phyloP scores from a whole-genome alignment of 2,888 invertebrate species.

The Entomobrya multifasciata region DNA sequence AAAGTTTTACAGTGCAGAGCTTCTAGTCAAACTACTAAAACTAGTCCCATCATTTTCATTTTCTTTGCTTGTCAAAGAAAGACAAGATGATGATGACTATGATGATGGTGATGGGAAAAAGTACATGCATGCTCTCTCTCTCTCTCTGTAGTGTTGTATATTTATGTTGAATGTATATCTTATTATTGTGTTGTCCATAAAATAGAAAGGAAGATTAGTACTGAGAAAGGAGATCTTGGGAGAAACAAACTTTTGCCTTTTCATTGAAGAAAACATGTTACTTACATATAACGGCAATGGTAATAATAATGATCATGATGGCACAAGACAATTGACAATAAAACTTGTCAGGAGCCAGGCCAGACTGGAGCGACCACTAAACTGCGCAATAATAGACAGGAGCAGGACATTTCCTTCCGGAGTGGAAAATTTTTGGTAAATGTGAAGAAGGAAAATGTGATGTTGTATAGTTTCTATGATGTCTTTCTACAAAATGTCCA shows the following conservation, averaged over 20 bases:
- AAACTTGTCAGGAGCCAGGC: constrained; percentile 27
- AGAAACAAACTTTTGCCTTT: not conserved
- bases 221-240: not conserved
- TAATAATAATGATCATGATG: constrained; percentile 8
- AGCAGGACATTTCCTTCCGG: constrained; percentile 10
- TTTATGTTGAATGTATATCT: too few species aligned
- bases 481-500: too few species aligned
- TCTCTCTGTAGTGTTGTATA: too few species aligned
- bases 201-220: not conserved
- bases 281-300: too few species aligned
- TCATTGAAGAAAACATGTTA: not conserved
- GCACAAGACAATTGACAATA: constrained; percentile 23
- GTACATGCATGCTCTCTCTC: too few species aligned
- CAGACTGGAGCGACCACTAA: too few species aligned
- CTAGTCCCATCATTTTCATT: not conserved
- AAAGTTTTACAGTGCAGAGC: too few species aligned
- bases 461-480: too few species aligned
- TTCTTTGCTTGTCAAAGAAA: not conserved
- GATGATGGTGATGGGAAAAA: too few species aligned
- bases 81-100: not conserved
- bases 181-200: too few species aligned
- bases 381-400: constrained; percentile 15
- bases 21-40: not conserved
- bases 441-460: too few species aligned
- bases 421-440: too few species aligned